Conservation (phyloP, 2,797 vertebrate genomes). For the Lemur catta region DNA sequence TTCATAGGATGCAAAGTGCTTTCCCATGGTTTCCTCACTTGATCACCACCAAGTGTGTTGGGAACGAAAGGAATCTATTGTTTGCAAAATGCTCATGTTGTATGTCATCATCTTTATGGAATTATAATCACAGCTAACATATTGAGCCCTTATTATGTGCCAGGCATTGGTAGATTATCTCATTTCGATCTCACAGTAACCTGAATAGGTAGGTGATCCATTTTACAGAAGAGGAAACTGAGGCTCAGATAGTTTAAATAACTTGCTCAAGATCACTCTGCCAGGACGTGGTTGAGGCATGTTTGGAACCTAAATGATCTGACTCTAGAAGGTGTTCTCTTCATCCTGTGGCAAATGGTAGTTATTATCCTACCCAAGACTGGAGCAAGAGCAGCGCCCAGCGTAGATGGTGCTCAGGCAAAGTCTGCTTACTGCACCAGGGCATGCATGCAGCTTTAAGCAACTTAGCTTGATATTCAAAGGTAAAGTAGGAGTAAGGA, state of each 20-base stretch:
- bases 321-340: background rate
- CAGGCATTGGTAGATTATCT: background rate
- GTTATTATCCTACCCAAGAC: background rate
- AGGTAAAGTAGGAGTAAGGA: background rate
- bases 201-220: background rate
- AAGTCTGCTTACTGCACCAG: background rate
- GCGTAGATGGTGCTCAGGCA: background rate
- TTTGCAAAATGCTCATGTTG: background rate
- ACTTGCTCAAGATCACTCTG: background rate
- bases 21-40: background rate
- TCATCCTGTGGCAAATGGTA: background rate
- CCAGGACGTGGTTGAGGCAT: background rate
- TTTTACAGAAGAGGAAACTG: background rate
- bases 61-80: background rate
- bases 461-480: background rate
- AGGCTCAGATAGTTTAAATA: background rate
- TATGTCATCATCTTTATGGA: rapidly evolving
- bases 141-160: background rate
- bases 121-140: background rate
- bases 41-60: background rate
- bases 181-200: background rate
- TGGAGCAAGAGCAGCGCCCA: background rate
- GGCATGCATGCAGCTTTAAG: background rate
- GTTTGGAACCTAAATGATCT: background rate
- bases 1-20: background rate